Conservation (phyloP, 2,797 vertebrate genomes). For the Morus bassanus region DNA sequence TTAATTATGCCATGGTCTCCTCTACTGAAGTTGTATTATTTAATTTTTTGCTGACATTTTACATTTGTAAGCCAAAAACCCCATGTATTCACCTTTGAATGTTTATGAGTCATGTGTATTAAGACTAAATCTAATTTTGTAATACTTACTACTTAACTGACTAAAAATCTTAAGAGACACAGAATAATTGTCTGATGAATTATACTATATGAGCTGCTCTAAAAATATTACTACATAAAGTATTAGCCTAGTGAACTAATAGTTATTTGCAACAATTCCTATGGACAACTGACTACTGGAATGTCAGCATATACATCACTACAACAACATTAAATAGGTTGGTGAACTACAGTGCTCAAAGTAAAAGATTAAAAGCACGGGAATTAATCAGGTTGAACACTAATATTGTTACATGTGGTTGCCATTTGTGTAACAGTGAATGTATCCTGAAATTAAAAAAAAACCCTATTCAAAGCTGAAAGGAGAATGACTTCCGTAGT, state of each 20-base stretch:
- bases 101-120: constrained; percentile 5
- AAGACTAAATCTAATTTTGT: constrained; percentile 2
- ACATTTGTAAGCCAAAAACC: neutral
- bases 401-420: neutral
- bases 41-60: constrained; percentile 21
- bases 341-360: neutral
- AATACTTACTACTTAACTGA: constrained; percentile 20
- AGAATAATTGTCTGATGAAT: constrained; percentile 36
- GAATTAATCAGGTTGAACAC: neutral
- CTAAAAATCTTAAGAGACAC: constrained; percentile 33
- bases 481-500: neutral
- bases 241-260: constrained; percentile 20
- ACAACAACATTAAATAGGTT: neutral
- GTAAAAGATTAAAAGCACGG: neutral
- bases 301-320: constrained; percentile 1
- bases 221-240: constrained; percentile 2
- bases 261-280: constrained; percentile 25
- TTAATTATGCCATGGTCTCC: neutral
- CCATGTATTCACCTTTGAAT: neutral
- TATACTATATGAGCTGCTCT: neutral
- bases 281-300: neutral
- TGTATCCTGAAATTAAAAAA: neutral
- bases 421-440: neutral
- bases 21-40: neutral
- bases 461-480: neutral